Percentiles rank a stretch among this genome's conserved stretches.
phyloP scores from a whole-genome alignment of 2,113 vertebrate species.

The Amphilophus citrinellus region DNA sequence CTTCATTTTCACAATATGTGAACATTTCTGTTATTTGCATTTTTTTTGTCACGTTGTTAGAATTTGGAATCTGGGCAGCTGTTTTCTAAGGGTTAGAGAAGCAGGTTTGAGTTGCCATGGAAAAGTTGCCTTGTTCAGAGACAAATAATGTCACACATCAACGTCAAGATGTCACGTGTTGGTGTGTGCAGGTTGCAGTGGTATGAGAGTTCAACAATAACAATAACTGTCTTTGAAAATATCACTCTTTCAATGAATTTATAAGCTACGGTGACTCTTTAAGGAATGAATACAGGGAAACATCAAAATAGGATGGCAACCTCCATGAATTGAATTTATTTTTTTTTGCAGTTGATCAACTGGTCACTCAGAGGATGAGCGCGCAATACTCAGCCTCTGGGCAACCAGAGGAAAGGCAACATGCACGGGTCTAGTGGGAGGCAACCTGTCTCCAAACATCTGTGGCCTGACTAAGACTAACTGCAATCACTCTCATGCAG shows the following conservation, averaged over 20 bases:
- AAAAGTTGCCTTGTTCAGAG: background rate
- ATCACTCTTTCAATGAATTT: no score
- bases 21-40: background rate
- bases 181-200: no score
- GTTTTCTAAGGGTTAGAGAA: no score
- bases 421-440: background rate
- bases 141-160: background rate
- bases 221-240: no score
- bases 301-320: background rate
- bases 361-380: background rate
- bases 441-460: background rate
- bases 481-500: no score
- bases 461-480: no score
- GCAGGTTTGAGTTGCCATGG: background rate
- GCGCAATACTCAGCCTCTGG: background rate
- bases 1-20: background rate
- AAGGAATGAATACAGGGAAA: background rate
- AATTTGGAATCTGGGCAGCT: no score
- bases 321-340: background rate
- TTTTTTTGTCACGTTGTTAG: background rate
- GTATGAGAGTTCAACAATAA: no score
- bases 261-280: background rate
- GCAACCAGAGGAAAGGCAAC: background rate
- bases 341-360: background rate
- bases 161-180: background rate